These are phyloP conservation scores for Tridacna gigas DNA, from an alignment of 2,888 invertebrate genomes.

Conservation along the genomic window DNA sequence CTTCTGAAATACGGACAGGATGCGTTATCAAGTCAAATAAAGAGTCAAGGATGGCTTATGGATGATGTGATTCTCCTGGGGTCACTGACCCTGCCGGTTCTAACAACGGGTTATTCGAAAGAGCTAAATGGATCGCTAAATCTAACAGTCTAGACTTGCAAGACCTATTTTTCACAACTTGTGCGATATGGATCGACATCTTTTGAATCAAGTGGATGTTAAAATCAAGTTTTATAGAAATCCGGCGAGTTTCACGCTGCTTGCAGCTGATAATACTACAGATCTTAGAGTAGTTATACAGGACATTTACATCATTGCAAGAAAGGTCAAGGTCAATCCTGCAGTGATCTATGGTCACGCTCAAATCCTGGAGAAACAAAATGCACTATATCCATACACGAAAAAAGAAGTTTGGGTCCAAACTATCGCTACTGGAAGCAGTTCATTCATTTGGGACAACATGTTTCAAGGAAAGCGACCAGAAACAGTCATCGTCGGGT, in stretches of 20 bases:
- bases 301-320: slow-evolving; percentile 32
- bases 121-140: slow-evolving; percentile 35
- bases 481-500: slow-evolving; percentile 36
- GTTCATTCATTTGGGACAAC: slow-evolving; percentile 49
- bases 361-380: slow-evolving; percentile 36
- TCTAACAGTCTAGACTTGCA: slow-evolving; percentile 43
- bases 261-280: slow-evolving; percentile 14
- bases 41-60: slow-evolving; percentile 48
- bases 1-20: slow-evolving; percentile 55
- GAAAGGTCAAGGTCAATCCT: slow-evolving; percentile 18
- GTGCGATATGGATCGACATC: slow-evolving; percentile 44
- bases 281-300: slow-evolving; percentile 31
- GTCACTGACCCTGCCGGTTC: slow-evolving; percentile 37
- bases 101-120: slow-evolving; percentile 37
- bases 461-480: slow-evolving; percentile 54
- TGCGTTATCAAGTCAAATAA: slow-evolving; percentile 34
- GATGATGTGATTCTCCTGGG: slow-evolving; percentile 41
- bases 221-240: slow-evolving; percentile 40
- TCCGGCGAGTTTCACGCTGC: slow-evolving; percentile 41
- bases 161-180: slow-evolving; percentile 53
- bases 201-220: slow-evolving; percentile 25
- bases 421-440: slow-evolving; percentile 45
- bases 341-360: slow-evolving; percentile 34
- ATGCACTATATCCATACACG: slow-evolving; percentile 20
- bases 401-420: slow-evolving; percentile 25